phyloP scores from a whole-genome alignment of 2,113 vertebrate species.

The Oenanthe oenanthe region DNA sequence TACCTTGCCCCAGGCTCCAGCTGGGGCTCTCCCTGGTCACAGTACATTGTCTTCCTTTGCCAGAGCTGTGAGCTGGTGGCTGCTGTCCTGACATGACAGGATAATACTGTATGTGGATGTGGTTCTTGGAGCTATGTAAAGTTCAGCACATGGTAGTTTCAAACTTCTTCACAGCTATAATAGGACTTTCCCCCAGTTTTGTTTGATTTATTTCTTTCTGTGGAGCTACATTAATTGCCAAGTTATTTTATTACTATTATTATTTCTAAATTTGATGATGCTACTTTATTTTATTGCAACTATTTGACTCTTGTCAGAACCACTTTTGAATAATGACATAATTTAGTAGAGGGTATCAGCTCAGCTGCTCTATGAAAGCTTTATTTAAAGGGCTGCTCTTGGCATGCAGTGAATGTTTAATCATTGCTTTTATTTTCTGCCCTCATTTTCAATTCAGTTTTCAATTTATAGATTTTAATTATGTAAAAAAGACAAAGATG shows the following conservation, averaged over 20 bases:
- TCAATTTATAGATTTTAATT: not conserved
- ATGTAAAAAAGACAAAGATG: not conserved
- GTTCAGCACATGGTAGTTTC: not conserved
- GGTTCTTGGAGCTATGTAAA: not conserved
- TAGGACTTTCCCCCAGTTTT: not conserved
- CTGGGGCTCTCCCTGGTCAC: not conserved
- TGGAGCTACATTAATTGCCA: not conserved
- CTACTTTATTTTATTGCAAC: not conserved
- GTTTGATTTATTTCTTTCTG: not conserved
- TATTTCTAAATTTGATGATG: not conserved
- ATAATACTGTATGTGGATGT: not conserved
- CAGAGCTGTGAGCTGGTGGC: not conserved
- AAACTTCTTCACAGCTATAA: not conserved
- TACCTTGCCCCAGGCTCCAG: not conserved
- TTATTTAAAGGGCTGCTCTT: not conserved
- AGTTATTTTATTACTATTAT: not conserved
- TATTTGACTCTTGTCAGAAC: not conserved
- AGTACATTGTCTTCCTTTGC: not conserved
- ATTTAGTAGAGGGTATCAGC: not conserved
- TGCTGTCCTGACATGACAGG: not conserved
- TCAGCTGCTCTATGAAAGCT: not conserved
- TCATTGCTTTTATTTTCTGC: slow-evolving; percentile 5
- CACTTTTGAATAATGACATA: not conserved
- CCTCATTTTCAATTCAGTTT: not conserved
- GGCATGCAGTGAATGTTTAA: not conserved